Evolutionary conservation across 2,888 invertebrate species (phyloP).

Genomic region (Latrodectus elegans): DNA sequence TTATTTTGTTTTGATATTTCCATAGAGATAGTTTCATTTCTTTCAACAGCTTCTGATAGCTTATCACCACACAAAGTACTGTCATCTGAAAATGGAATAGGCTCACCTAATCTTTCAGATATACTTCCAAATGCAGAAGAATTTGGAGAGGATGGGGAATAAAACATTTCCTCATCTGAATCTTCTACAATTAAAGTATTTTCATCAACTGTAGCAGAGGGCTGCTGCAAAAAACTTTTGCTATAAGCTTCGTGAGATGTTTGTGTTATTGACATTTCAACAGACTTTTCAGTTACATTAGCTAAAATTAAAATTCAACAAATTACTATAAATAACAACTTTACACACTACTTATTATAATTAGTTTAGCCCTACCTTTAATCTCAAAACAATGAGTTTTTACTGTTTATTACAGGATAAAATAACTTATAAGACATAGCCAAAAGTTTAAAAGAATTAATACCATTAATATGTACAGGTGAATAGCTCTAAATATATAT

Average conservation of each 20-base stretch:
- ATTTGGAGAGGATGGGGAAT: slow-evolving; percentile 4
- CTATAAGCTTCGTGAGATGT: too few relatives aligned
- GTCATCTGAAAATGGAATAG: slow-evolving; percentile 7
- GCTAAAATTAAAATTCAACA: background rate
- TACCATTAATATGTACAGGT: too few relatives aligned
- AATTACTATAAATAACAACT: background rate
- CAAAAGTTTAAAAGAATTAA: too few relatives aligned
- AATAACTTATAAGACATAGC: too few relatives aligned
- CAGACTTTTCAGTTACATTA: background rate
- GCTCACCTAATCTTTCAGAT: background rate
- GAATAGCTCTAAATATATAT: too few relatives aligned
- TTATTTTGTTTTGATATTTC: background rate
- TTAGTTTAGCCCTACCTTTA: too few relatives aligned
- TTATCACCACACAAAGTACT: background rate
- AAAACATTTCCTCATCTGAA: slow-evolving; percentile 29
- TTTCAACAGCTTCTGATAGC: background rate
- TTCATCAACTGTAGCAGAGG: background rate
- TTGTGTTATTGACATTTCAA: too few relatives aligned
- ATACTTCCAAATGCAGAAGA: background rate
- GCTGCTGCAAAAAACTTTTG: background rate
- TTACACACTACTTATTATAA: background rate
- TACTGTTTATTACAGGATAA: too few relatives aligned
- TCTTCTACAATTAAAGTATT: background rate
- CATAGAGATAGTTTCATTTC: background rate
- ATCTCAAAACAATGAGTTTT: too few relatives aligned